A percentile compares a stretch with the other conserved stretches of the same genome.
Conservation (phyloP, 2,113 vertebrate species). For the Datnioides undecimradiatus region DNA sequence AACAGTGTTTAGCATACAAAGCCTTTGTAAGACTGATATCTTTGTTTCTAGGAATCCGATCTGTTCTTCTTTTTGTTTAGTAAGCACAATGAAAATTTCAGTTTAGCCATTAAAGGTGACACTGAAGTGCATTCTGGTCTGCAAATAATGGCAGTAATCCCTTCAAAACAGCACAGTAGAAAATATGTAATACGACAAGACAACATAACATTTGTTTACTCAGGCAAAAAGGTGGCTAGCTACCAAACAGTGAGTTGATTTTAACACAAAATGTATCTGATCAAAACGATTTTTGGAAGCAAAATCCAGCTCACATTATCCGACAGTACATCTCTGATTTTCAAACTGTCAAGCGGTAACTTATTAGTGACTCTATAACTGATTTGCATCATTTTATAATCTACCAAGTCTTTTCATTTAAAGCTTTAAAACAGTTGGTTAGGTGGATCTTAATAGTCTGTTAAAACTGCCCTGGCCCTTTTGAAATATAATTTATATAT, state of each 20-base stretch:
- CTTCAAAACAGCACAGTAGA: neutral
- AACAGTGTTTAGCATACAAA: neutral
- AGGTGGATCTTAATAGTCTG: neutral
- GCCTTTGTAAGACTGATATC: neutral
- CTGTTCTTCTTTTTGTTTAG: neutral
- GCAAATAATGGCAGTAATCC: neutral
- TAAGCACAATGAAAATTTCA: neutral
- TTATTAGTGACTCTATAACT: neutral
- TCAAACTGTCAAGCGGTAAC: neutral
- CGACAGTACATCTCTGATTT: neutral
- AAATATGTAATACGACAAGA: neutral
- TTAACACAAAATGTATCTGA: neutral
- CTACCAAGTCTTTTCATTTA: neutral
- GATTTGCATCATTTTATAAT: neutral
- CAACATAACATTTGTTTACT: neutral
- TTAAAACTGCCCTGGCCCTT: neutral
- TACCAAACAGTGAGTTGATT: neutral
- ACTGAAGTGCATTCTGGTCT: fast-evolving
- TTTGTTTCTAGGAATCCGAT: neutral
- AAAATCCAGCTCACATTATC: neutral
- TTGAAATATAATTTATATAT: neutral
- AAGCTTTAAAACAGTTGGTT: neutral
- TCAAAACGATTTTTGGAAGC: neutral
- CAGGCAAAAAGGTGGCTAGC: neutral
- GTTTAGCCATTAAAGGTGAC: neutral